Base-by-base conservation (phyloP, 2,797 vertebrate species). In the Schizopygopsis malacanthus region DNA sequence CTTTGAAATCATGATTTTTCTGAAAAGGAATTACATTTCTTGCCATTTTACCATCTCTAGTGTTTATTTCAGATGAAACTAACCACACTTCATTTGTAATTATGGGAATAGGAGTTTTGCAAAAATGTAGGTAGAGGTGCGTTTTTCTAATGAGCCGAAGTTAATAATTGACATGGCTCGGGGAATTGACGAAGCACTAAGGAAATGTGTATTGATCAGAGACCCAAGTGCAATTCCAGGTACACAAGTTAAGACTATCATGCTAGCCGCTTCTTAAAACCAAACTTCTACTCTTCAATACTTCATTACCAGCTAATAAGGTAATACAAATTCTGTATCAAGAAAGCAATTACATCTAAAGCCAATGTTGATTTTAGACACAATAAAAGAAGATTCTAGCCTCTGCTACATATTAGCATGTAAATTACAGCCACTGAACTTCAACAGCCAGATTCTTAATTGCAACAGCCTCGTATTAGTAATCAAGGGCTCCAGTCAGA, bases 161-260 rank as follows among this genome's bases (percentile, higher is more conserved):
- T 37, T 15, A 4, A 15, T 63, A 61, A 63, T 28, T 50, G 67
- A 72, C 84, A 63, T 63, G 83, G 28, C 67, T 79, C 41, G 0
- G 28, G 54, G 16, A 79, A 84, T 70, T 69, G 73, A 70, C 25
- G 37, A 22, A 80, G 67, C 67, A 72, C 56, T 50, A 73, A 63
- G 84, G 84, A 85, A 85, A 85, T 73, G 54, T 43, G 67, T 85
- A 85, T 85, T 80, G 84, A 80, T 85, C 28, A 33, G 76, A 79
- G 6, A 72, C 69, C 69, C 54, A 52, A 73, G 22, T 61, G 37
- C 67, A 73, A 63, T 85, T 80, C 28, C 20, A 72, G 25, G 39
- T 50, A 50, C 52, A 52, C 54, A 20, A 22, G 67, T 72, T 73
- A 63, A 72, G 67, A 61, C 67, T 9, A 39, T 85, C 76, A n/a